These are phyloP conservation scores for Vulpes ferrilata DNA, from an alignment of 2,113 vertebrate species.

Conservation along the genomic window DNA sequence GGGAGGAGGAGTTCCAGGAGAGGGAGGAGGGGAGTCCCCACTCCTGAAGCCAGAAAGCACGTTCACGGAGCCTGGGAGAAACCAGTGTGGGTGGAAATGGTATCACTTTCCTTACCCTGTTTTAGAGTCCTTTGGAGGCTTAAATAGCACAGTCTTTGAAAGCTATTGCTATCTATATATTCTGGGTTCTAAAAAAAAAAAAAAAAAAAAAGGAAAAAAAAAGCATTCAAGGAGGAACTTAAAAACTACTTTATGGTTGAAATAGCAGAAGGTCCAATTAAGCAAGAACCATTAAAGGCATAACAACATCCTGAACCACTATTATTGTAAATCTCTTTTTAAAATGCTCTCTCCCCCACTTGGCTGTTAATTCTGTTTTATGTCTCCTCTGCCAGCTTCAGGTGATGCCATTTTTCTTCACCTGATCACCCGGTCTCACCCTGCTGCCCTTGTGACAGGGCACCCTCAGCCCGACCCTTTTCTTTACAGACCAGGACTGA, in stretches of 20 bases:
- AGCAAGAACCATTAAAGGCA: background rate
- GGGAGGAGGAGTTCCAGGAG: accelerated
- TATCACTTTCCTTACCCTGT: background rate
- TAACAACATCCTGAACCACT: background rate
- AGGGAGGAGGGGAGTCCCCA: background rate
- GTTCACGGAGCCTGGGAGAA: background rate
- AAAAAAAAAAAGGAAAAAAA: background rate
- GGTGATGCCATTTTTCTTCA: background rate
- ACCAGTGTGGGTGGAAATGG: background rate
- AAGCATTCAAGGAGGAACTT: background rate
- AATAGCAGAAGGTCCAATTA: background rate
- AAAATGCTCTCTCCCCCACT: background rate
- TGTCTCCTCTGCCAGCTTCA: background rate
- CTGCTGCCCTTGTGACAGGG: background rate
- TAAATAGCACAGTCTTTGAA: background rate
- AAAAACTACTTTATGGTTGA: background rate
- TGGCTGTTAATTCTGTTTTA: background rate
- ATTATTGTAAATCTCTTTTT: background rate
- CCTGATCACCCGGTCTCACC: background rate
- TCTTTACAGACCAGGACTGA: background rate
- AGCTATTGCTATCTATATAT: background rate
- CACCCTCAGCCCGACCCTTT: background rate
- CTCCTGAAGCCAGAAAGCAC: background rate
- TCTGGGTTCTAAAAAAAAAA: background rate
- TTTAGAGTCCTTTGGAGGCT: background rate